Conservation (phyloP, 2,888 invertebrate genomes). For the Pseudococcus longispinus region DNA sequence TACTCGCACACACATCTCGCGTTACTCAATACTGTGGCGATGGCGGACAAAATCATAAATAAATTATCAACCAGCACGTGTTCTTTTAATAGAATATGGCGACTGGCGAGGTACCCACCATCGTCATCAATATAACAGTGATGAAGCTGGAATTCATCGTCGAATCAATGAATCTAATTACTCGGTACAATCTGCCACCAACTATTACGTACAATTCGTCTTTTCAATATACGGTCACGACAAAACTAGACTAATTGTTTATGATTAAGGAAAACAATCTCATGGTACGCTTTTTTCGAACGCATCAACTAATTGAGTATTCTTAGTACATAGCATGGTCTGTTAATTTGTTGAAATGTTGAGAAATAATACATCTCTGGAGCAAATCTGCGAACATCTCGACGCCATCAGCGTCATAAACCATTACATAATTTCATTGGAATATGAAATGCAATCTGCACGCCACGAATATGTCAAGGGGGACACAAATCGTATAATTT, state of each 20-base stretch:
- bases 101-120: not conserved
- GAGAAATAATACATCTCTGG: not conserved
- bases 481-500: not conserved
- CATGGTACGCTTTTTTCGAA: too few species aligned
- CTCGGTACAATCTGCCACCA: not conserved
- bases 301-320: not conserved
- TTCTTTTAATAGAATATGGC: not conserved
- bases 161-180: not conserved
- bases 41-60: not conserved
- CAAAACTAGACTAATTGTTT: not conserved
- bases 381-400: too few species aligned
- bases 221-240: not conserved
- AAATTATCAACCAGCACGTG: slow-evolving; percentile 5
- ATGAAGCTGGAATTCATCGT: not conserved
- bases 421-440: not conserved
- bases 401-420: too few species aligned
- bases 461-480: not conserved
- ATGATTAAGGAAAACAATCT: not conserved
- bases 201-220: not conserved
- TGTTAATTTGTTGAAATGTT: not conserved
- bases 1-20: not conserved
- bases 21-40: not conserved
- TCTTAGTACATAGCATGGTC: not conserved
- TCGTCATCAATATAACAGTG: not conserved
- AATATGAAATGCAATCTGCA: not conserved